These are phyloP conservation scores for Haemorhous mexicanus DNA, from an alignment of 2,113 vertebrate genomes.

Conservation along the genomic window DNA sequence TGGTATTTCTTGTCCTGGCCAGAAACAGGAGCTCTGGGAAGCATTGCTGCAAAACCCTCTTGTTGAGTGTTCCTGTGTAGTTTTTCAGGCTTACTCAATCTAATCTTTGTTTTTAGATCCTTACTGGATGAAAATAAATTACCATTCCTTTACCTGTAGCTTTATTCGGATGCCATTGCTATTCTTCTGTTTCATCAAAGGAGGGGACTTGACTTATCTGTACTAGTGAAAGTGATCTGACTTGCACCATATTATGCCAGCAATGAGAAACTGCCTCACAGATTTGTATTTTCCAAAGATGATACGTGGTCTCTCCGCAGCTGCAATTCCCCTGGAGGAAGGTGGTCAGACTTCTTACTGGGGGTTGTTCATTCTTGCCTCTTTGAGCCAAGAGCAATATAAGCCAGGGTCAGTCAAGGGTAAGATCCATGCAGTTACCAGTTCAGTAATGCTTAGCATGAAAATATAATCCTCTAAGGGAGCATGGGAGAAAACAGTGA, in stretches of 20 bases:
- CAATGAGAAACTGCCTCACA: not conserved
- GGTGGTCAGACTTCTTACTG: not conserved
- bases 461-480: not conserved
- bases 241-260: not conserved
- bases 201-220: not conserved
- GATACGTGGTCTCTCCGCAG: not conserved
- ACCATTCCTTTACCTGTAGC: not conserved
- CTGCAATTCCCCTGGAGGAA: not conserved
- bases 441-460: not conserved
- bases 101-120: not conserved
- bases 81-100: not conserved
- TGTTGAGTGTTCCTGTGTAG: not conserved
- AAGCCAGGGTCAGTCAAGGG: not conserved
- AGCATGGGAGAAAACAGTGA: not conserved
- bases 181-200: not conserved
- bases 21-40: not conserved
- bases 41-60: not conserved
- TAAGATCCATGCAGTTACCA: not conserved
- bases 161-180: not conserved
- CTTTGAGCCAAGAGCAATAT: constrained; percentile 18
- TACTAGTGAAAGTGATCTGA: not conserved
- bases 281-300: not conserved
- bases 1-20: not conserved
- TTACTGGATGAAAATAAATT: not conserved
- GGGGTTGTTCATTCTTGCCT: not conserved